phyloP scores from a whole-genome alignment of 2,888 invertebrate species.

The Pheosia tremula region DNA sequence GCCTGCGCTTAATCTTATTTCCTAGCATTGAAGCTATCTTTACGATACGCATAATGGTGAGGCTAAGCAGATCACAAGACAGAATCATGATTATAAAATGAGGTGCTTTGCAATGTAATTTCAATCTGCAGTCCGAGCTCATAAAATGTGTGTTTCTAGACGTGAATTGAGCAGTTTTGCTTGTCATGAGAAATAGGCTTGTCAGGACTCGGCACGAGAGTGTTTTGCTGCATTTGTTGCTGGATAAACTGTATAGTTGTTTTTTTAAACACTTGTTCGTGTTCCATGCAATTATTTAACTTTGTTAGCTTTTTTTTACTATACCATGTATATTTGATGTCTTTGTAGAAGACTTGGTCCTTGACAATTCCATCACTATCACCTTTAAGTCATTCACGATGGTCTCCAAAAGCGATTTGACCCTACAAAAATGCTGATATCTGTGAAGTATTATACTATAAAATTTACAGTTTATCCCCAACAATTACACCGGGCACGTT shows the following conservation, averaged over 20 bases:
- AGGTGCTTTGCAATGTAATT: slow-evolving; percentile 16
- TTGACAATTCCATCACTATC: no score
- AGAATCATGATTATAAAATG: slow-evolving; percentile 21
- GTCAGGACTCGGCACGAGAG: neutral
- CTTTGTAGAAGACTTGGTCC: no score
- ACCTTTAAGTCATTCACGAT: no score
- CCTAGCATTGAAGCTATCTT: slow-evolving; percentile 27
- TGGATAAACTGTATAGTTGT: neutral
- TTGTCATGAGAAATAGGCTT: slow-evolving; percentile 1
- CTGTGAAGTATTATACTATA: no score
- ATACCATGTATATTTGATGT: no score
- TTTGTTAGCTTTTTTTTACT: no score
- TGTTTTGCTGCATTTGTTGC: slow-evolving; percentile 1
- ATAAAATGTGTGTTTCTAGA: slow-evolving; percentile 4
- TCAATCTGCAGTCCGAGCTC: slow-evolving; percentile 6
- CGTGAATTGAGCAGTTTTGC: slow-evolving; percentile 5
- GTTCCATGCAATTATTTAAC: no score
- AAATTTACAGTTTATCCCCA: no score
- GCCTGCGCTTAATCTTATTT: slow-evolving; percentile 33
- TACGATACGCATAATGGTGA: slow-evolving; percentile 20
- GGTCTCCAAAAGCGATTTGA: no score
- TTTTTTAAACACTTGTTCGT: neutral
- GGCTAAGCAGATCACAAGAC: slow-evolving; percentile 11
- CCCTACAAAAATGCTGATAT: no score
- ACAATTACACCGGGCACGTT: no score